A percentile compares a stretch with the other conserved stretches of the same genome.
Conservation (phyloP, 64 coral and sea anemone genomes). For the Stichodactyla helianthus region DNA sequence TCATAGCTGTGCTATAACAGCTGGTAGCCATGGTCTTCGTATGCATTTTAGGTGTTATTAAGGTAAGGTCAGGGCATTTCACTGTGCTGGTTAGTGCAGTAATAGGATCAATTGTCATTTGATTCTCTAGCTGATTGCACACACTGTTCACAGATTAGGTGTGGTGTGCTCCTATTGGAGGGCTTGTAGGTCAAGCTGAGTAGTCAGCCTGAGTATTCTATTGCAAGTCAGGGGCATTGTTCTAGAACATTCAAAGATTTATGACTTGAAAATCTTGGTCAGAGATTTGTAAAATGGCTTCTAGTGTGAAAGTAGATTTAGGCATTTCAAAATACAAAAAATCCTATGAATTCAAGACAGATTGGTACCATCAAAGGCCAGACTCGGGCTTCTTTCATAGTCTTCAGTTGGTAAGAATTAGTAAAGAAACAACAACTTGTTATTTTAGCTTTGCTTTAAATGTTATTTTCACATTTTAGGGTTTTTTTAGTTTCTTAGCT, state of each 20-base stretch:
- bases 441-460: background rate
- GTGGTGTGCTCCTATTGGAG: background rate
- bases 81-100: conserved; percentile 3
- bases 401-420: conserved; percentile 2
- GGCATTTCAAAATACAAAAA: conserved; percentile 28
- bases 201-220: background rate
- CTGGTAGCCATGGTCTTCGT: background rate
- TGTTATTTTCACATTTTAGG: background rate
- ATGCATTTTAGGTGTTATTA: conserved; percentile 7
- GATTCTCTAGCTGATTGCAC: conserved; percentile 15
- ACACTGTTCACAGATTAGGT: conserved; percentile 17
- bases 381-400: conserved; percentile 19
- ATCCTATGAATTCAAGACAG: conserved; percentile 29
- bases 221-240: conserved; percentile 13
- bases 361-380: conserved; percentile 27
- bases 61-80: conserved; percentile 23
- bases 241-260: conserved; percentile 26
- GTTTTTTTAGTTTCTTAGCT: background rate
- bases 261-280: background rate
- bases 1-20: too few species aligned
- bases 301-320: conserved; percentile 26
- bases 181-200: background rate
- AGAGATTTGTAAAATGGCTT: conserved; percentile 17
- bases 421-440: background rate
- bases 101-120: conserved; percentile 24